Percentiles rank a stretch among this genome's conserved stretches.
These are phyloP conservation scores for Sinodicranocentrus sp. DNA, from an alignment of 2,888 invertebrate species.

Conservation along the genomic window DNA sequence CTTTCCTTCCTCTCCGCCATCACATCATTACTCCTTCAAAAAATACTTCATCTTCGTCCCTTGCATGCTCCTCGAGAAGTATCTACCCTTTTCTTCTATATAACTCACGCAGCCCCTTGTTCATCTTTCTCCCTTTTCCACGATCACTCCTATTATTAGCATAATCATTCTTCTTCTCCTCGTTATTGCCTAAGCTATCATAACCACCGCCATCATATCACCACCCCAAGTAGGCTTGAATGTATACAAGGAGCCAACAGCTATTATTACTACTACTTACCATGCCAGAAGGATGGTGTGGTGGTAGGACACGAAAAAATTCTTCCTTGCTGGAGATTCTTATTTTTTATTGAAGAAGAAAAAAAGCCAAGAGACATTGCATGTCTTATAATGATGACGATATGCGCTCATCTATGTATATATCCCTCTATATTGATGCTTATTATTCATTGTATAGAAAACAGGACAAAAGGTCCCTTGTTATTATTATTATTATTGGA, in stretches of 20 bases:
- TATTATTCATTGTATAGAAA: conserved; percentile 43
- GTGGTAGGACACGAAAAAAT: conserved; percentile 32
- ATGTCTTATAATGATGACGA: conserved; percentile 46
- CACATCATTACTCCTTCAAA: no score
- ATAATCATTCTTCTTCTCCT: conserved; percentile 53
- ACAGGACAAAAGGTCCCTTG: conserved; percentile 49
- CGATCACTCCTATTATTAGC: conserved; percentile 54
- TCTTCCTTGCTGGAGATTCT: conserved; percentile 9
- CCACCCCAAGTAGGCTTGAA: conserved; percentile 22
- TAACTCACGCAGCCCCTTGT: background rate
- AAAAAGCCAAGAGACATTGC: background rate
- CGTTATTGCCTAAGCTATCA: conserved; percentile 45
- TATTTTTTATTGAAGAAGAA: conserved; percentile 14
- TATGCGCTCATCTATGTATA: background rate
- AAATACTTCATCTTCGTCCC: no score
- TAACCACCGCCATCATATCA: conserved; percentile 29
- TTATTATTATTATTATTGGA: conserved; percentile 11
- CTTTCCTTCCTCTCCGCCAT: no score
- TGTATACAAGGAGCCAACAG: conserved; percentile 17
- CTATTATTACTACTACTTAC: conserved; percentile 45
- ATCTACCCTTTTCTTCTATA: conserved; percentile 4
- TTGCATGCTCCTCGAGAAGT: no score
- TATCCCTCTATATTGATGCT: no score
- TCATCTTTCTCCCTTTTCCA: background rate
- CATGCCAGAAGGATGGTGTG: conserved; percentile 6